Evolutionary conservation across 23 tunicate genomes (phyloP).

Genomic region (Ciona savignyi): DNA sequence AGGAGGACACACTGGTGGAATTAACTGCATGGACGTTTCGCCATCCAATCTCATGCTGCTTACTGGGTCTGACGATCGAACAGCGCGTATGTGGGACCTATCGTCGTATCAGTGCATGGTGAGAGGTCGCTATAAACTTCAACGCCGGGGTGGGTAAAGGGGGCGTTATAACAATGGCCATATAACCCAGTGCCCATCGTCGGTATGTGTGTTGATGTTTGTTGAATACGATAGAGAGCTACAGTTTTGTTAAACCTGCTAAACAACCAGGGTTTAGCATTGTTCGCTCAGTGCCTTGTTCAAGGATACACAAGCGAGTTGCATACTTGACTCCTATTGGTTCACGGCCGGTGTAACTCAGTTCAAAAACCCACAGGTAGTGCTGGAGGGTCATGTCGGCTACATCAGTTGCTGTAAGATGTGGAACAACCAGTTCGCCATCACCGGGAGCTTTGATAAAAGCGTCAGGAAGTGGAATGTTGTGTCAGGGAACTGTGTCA

Average conservation of each 20-base stretch:
- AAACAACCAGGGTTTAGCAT: too few relatives aligned
- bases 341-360: too few relatives aligned
- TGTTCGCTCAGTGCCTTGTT: too few relatives aligned
- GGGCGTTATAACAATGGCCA: too few relatives aligned
- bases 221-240: too few relatives aligned
- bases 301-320: too few relatives aligned
- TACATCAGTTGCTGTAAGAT: conserved; percentile 82
- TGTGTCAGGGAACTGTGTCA: conserved; percentile 77
- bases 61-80: conserved; percentile 91
- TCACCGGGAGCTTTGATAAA: conserved; percentile 80
- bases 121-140: too few relatives aligned
- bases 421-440: conserved; percentile 53
- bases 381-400: conserved; percentile 84
- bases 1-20: conserved; percentile 87
- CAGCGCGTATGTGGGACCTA: conserved; percentile 86
- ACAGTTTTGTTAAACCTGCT: too few relatives aligned
- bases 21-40: conserved; percentile 83
- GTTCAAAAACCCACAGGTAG: conserved; percentile 84
- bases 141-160: too few relatives aligned
- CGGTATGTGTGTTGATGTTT: too few relatives aligned
- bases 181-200: too few relatives aligned
- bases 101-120: conserved; percentile 66
- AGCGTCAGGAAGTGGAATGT: conserved; percentile 81
- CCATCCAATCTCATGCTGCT: conserved; percentile 14
- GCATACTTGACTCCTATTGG: too few relatives aligned